Evolutionary conservation across 2,113 vertebrate genomes (phyloP).

Genomic region (Mesembrinibis cayennensis): DNA sequence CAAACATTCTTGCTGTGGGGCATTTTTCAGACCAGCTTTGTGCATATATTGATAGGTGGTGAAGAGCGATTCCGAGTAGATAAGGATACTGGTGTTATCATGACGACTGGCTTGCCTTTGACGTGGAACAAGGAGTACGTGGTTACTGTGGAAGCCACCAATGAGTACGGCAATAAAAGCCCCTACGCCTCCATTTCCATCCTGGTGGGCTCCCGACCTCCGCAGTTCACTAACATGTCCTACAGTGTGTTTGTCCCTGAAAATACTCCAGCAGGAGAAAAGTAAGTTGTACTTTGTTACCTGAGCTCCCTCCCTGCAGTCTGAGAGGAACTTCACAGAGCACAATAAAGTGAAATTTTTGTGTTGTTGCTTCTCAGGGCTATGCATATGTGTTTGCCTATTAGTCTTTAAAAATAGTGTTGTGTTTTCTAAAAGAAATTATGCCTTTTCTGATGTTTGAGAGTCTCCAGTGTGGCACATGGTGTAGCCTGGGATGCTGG

Average conservation of each 20-base stretch:
- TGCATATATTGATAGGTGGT: conserved; percentile 67
- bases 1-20: not conserved
- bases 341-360: not conserved
- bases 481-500: not conserved
- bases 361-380: not conserved
- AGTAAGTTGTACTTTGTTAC: conserved; percentile 74
- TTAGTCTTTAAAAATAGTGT: not conserved
- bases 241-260: conserved; percentile 83
- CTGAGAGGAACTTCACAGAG: not conserved
- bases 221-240: conserved; percentile 85
- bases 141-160: conserved; percentile 80
- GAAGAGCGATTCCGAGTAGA: conserved; percentile 84
- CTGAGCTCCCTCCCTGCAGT: not conserved
- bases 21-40: not conserved
- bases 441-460: not conserved
- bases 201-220: conserved; percentile 81
- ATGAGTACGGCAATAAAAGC: conserved; percentile 73
- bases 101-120: conserved; percentile 81
- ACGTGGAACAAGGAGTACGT: conserved; percentile 81
- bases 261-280: conserved; percentile 74
- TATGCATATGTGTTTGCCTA: not conserved
- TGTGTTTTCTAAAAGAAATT: not conserved
- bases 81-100: conserved; percentile 76
- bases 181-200: conserved; percentile 75
- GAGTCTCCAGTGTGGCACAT: not conserved